Percentiles rank a stretch among this genome's conserved stretches.
Evolutionary conservation across 2,113 vertebrate species (phyloP).

Genomic region (Taurulus bubalis): DNA sequence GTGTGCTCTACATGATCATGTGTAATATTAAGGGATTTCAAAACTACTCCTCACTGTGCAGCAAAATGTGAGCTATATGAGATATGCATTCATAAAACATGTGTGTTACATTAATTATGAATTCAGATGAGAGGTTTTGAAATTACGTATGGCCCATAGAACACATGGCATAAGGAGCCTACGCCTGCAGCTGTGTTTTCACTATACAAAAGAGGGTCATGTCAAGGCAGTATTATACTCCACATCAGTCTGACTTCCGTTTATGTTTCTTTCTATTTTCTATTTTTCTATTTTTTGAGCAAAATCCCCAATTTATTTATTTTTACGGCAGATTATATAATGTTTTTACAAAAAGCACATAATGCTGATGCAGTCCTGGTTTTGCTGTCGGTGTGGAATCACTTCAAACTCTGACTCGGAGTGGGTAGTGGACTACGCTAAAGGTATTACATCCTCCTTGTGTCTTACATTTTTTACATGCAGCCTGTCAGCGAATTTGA

Average conservation of each 20-base stretch:
- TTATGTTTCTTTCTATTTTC: conserved; percentile 8
- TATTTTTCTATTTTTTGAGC: too few relatives aligned
- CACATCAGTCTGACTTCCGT: conserved; percentile 12
- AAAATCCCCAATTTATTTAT: not conserved
- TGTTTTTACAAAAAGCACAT: not conserved
- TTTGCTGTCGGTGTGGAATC: not conserved
- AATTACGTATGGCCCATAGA: conserved; percentile 43
- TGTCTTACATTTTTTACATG: conserved; percentile 12
- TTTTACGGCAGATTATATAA: not conserved
- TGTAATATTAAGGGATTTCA: conserved; percentile 13
- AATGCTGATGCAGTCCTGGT: not conserved
- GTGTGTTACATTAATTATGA: conserved; percentile 42
- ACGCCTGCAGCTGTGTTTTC: conserved; percentile 20
- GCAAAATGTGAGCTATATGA: conserved; percentile 21
- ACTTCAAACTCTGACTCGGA: not conserved
- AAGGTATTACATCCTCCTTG: not conserved
- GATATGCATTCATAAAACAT: conserved; percentile 44
- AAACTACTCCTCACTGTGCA: conserved; percentile 5
- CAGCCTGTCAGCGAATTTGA: conserved; percentile 2
- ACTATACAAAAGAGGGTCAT: conserved; percentile 8
- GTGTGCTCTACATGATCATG: conserved; percentile 18
- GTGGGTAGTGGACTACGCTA: not conserved
- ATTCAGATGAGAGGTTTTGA: conserved; percentile 38
- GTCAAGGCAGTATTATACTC: not conserved
- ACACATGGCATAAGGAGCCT: conserved; percentile 9